Evolutionary conservation across 2,888 invertebrate genomes (phyloP).

Genomic region (Biston betularia): DNA sequence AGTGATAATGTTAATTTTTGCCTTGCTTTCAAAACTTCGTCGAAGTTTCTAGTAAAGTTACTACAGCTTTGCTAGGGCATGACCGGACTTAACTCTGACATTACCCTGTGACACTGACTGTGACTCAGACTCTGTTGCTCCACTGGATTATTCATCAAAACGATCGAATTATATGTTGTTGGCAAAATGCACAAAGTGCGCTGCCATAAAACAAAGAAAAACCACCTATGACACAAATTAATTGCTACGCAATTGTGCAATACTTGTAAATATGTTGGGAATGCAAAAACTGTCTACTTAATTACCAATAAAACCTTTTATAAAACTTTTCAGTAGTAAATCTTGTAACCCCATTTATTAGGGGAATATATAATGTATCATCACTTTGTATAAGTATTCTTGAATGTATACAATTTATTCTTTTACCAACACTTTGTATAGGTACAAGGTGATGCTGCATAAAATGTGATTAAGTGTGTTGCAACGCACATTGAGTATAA

Average conservation of each 20-base stretch:
- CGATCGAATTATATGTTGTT: too few relatives aligned
- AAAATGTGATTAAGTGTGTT: slow-evolving; percentile 13
- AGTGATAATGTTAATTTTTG: too few relatives aligned
- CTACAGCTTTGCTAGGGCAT: too few relatives aligned
- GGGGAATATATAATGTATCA: slow-evolving; percentile 8
- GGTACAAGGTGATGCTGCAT: slow-evolving; percentile 8
- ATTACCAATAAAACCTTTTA: slow-evolving; percentile 42
- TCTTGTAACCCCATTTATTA: slow-evolving; percentile 15
- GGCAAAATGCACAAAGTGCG: too few relatives aligned
- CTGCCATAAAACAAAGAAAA: too few relatives aligned
- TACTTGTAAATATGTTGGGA: not conserved
- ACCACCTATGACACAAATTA: too few relatives aligned
- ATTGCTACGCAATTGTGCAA: not conserved
- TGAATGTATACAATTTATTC: slow-evolving; percentile 2
- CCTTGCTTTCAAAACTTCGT: too few relatives aligned
- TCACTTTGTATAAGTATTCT: not conserved
- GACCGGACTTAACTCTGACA: too few relatives aligned
- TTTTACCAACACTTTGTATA: slow-evolving; percentile 7
- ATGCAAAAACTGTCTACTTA: slow-evolving; percentile 1
- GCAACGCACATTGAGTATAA: slow-evolving; percentile 27
- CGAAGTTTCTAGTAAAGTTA: too few relatives aligned
- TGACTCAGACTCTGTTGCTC: too few relatives aligned
- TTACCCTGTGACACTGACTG: too few relatives aligned
- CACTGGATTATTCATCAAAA: too few relatives aligned
- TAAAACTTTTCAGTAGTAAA: slow-evolving; percentile 22